phyloP scores from a whole-genome alignment of 1,140 invertebrate species.

The Ips nitidus region DNA sequence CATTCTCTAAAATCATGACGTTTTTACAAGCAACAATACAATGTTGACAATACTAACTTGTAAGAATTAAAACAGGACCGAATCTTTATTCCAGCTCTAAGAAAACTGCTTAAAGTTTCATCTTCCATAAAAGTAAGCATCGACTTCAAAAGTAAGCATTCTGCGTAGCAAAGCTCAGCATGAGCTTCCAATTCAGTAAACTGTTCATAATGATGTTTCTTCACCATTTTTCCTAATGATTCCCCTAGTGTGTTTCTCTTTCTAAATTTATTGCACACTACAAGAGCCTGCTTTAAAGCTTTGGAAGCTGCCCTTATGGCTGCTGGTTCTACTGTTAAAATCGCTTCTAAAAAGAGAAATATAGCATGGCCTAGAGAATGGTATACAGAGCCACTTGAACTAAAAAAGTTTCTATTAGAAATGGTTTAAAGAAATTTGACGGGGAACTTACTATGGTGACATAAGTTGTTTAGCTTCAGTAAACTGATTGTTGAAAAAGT shows the following conservation, averaged over 20 bases:
- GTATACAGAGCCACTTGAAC: slow-evolving; percentile 83
- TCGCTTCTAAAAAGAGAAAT: slow-evolving; percentile 88
- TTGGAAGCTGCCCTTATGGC: slow-evolving; percentile 73
- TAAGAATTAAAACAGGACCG: slow-evolving; percentile 89
- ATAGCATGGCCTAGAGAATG: slow-evolving; percentile 88
- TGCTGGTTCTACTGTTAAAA: slow-evolving; percentile 87
- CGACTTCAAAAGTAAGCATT: slow-evolving; percentile 83
- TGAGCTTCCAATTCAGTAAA: slow-evolving; percentile 86
- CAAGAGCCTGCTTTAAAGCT: slow-evolving; percentile 71
- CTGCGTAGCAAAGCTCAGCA: slow-evolving; percentile 93
- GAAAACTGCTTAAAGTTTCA: slow-evolving; percentile 90
- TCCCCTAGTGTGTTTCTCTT: slow-evolving; percentile 74
- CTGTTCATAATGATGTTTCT: slow-evolving; percentile 72
- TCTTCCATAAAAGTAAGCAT: slow-evolving; percentile 92
- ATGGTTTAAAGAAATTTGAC: not conserved
- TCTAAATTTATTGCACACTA: slow-evolving; percentile 74
- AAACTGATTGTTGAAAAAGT: slow-evolving; percentile 90
- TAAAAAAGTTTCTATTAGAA: slow-evolving; percentile 51
- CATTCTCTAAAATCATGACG: slow-evolving; percentile 72
- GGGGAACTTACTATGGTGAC: slow-evolving; percentile 66
- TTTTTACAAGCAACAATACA: not conserved
- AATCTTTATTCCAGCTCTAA: slow-evolving; percentile 92
- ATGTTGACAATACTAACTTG: slow-evolving; percentile 38
- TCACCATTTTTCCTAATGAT: slow-evolving; percentile 79
- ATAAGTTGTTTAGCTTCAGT: slow-evolving; percentile 74